Conservation (phyloP, 2,113 vertebrate genomes). For the Camelus bactrianus region DNA sequence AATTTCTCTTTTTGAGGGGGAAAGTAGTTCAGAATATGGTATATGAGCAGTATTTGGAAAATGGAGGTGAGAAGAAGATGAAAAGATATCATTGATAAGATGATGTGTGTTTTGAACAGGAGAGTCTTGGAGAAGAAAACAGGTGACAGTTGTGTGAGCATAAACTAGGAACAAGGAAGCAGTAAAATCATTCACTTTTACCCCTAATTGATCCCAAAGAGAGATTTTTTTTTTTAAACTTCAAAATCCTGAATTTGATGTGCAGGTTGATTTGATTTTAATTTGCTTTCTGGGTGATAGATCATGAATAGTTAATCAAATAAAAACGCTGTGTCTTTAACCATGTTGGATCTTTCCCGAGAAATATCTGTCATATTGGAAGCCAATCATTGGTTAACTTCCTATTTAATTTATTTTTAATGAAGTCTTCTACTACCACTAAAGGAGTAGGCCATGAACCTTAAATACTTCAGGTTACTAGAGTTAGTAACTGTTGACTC, state of each 20-base stretch:
- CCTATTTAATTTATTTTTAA: slow-evolving; percentile 25
- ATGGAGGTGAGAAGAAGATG: background rate
- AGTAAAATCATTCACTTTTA: background rate
- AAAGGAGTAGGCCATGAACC: background rate
- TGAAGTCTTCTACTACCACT: background rate
- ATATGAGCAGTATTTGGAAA: background rate
- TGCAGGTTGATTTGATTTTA: background rate
- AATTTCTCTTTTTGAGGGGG: background rate
- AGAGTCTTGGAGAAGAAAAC: background rate
- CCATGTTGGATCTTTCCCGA: background rate
- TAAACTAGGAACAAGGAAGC: background rate
- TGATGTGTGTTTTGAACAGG: background rate
- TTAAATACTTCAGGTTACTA: background rate
- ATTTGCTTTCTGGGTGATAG: background rate
- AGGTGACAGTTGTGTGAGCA: background rate
- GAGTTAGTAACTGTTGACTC: background rate
- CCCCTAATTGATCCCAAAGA: background rate
- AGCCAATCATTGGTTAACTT: background rate
- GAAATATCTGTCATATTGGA: background rate
- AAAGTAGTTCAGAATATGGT: background rate
- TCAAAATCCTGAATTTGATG: slow-evolving; percentile 9
- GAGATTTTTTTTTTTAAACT: background rate
- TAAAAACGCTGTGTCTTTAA: background rate
- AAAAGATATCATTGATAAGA: background rate
- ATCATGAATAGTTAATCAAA: background rate